Base-by-base conservation (phyloP, 2,113 vertebrate species). In the Plotosus lineatus region DNA sequence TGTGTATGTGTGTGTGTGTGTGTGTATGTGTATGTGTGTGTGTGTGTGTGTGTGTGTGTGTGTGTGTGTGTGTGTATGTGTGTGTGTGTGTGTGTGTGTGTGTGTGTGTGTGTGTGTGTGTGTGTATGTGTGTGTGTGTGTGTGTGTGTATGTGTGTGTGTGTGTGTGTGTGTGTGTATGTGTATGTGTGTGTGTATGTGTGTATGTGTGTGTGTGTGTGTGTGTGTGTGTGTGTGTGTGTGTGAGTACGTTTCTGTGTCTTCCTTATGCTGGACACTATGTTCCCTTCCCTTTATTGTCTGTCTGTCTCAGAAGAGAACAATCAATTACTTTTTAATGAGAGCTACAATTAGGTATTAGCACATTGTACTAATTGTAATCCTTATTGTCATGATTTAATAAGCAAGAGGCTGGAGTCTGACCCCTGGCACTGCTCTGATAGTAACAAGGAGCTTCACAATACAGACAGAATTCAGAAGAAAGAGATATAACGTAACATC, bases 241-340 rank as follows among this genome's bases (percentile, higher is more conserved):
- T 61, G 33, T 53, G 72, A 71, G 3, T 38, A 2, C 26, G 31
- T 61, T 44, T 60, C 42, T 36, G 6, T 50, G 33, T 71, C 56
- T 1, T 79, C 11, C 74, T 23, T 21, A 12, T 74, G 50, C 53
- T 6, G 63, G 80, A 79, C 80, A 69, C 28, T 48, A 6, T 51
- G 21, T 40, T 78, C 69, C n/a, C 42, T 66, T 40, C 26, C 6
- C 28, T 55, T 66, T 76, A 60, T 44, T 56, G 75, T 58, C 44
- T 55, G 21, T 66, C 61, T 50, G 66, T 85, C 84, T 76, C 76
- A 51, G 50, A 42, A 78, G 61, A 85, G 71, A 36, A 38, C 63
- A 82, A 85, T 85, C 80, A 79, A 82, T 82, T 85, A 63, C 46
- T 73, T 82, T 85, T 82, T 82, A 79, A 79, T 82, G 79, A 81